phyloP scores from a whole-genome alignment of 2,113 vertebrate species.

The Ameiurus melas region DNA sequence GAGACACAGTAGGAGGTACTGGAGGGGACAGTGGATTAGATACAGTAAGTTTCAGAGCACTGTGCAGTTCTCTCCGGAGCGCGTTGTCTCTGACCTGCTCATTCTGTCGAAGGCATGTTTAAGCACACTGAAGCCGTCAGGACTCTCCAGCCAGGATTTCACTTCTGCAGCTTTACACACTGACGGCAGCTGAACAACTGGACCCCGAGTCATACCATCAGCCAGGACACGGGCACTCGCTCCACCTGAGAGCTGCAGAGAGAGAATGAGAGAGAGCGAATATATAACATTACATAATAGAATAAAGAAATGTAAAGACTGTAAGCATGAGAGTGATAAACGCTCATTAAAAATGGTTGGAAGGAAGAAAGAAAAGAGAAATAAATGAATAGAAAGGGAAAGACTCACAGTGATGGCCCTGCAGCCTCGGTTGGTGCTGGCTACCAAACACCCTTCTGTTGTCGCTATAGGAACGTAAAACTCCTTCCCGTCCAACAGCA shows the following conservation, averaged over 20 bases:
- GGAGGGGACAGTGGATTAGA: background rate
- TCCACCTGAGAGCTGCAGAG: slow-evolving; percentile 83
- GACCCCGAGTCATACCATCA: slow-evolving; percentile 95
- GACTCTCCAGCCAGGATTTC: slow-evolving; percentile 89
- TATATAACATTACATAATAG: background rate
- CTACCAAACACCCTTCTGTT: slow-evolving; percentile 95
- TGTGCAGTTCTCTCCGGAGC: background rate
- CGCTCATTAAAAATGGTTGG: background rate
- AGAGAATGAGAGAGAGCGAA: background rate
- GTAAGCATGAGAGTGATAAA: background rate
- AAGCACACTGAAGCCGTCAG: slow-evolving; percentile 80
- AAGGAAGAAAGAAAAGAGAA: background rate
- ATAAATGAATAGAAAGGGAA: background rate
- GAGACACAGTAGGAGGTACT: background rate
- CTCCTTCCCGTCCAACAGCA: slow-evolving; percentile 86
- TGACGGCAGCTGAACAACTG: slow-evolving; percentile 86
- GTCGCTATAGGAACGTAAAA: slow-evolving; percentile 97
- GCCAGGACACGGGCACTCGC: slow-evolving; percentile 85
- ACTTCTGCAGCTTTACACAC: slow-evolving; percentile 91
- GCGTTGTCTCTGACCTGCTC: slow-evolving; percentile 79
- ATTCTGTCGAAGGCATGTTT: slow-evolving; percentile 92
- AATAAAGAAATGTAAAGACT: background rate
- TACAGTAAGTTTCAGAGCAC: background rate
- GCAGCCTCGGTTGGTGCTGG: slow-evolving; percentile 95
- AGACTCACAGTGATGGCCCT: slow-evolving; percentile 87